Evolutionary conservation across 2,113 vertebrate genomes (phyloP).

Genomic region (Otolemur garnettii): DNA sequence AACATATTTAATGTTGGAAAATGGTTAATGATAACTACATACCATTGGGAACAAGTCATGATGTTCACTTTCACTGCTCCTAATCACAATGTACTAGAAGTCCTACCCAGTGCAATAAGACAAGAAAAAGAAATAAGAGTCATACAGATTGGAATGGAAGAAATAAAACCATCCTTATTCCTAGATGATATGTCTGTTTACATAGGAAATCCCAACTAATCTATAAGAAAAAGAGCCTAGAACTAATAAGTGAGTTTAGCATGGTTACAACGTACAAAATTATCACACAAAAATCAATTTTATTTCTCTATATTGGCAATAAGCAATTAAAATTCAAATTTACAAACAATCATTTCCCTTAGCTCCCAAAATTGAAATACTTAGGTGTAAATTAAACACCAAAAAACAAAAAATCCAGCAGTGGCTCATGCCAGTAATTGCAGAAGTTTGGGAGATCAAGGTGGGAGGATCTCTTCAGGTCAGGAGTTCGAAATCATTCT

Average conservation of each 20-base stretch:
- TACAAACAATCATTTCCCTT: slow-evolving; percentile 21
- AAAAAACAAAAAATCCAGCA: background rate
- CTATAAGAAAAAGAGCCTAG: background rate
- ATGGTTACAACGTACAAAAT: background rate
- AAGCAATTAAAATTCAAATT: background rate
- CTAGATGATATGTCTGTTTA: background rate
- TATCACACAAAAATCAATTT: background rate
- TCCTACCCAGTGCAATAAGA: background rate
- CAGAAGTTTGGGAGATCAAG: too few relatives aligned
- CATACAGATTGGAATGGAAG: background rate
- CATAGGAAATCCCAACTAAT: background rate
- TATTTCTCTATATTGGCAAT: slow-evolving; percentile 1
- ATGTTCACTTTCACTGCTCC: background rate
- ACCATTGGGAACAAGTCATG: background rate
- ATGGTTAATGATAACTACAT: background rate
- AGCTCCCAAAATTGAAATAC: slow-evolving; percentile 19
- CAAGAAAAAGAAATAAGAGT: slow-evolving; percentile 43
- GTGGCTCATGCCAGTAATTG: too few relatives aligned
- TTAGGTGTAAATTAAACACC: background rate
- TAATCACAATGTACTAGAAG: background rate
- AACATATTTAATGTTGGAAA: background rate
- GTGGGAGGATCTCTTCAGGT: too few relatives aligned
- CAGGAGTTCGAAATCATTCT: too few relatives aligned
- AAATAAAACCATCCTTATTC: slow-evolving; percentile 31
- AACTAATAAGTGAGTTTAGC: slow-evolving; percentile 2